Conservation (phyloP, 2,888 invertebrate species). For the Boloria euphrosyne region DNA sequence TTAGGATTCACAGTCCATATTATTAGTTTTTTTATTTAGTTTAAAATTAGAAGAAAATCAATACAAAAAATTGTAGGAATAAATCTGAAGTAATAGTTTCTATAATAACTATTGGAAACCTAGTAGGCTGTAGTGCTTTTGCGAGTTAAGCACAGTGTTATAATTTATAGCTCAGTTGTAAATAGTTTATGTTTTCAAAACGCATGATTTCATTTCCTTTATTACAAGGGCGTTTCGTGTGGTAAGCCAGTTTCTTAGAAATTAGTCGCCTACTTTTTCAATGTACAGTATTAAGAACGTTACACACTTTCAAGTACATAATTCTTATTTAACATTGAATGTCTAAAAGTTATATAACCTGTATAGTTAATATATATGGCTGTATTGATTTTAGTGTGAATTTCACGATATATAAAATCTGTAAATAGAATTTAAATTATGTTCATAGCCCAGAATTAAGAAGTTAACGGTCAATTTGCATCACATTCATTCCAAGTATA, state of each 20-base stretch:
- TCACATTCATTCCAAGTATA: no score
- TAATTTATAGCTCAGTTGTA: constrained; percentile 14
- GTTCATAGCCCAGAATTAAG: no score
- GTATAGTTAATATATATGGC: no score
- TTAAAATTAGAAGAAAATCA: no score
- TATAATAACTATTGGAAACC: background rate
- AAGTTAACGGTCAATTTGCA: no score
- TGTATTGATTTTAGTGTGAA: background rate
- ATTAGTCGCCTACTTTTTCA: constrained; percentile 18
- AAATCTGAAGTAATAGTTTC: background rate
- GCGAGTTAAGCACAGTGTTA: background rate
- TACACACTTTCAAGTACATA: background rate
- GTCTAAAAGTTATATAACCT: background rate
- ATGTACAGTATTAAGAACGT: constrained; percentile 11
- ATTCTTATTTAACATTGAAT: background rate
- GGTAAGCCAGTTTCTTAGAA: constrained; percentile 36
- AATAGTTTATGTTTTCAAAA: constrained; percentile 37
- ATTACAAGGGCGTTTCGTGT: constrained; percentile 40
- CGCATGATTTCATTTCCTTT: constrained; percentile 45
- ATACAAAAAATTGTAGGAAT: background rate
- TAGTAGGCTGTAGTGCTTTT: background rate
- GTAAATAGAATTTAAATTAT: no score
- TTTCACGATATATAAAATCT: background rate
- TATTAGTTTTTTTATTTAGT: no score
- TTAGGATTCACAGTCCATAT: no score